Base-by-base conservation (phyloP, 37 sponge, comb jelly and placozoan species). In the Agelas oroides region DNA sequence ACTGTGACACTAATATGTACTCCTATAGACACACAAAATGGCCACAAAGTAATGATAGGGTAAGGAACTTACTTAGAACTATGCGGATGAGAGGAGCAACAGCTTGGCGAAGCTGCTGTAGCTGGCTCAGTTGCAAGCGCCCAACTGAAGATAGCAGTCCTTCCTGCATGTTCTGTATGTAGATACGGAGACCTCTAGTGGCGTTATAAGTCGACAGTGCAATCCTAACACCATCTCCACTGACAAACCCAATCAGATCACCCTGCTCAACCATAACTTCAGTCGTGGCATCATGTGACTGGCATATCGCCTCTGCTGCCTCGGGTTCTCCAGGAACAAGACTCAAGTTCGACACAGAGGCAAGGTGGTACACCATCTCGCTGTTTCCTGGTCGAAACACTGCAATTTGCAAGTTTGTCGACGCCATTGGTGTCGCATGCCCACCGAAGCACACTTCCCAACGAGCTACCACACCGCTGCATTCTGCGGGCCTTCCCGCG, bases 41-140 rank as follows among this genome's bases (percentile, higher is more conserved):
- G 35, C n/a, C 67, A 58, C 20, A 58, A 16, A 55, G 19, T 23
- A 36, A 2, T 23, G 36, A 63, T 46, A 46, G 46, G 46, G 8
- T 46, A n/a, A 75, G 55, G n/a, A 17, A 25, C 82, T 81, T 70
- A 70, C 82, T 81, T 38, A 81, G 56, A 53, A 81, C 36, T 13
- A 81, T 57, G 15, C 69, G 24, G 1, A 81, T 21, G 31, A 71
- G 23, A n/a, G 82, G 61, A 37, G 71, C 70, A 19, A 68, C 59
- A 28, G 35, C 34, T 16, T 56, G 16, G 1, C 13, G 17, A 27
- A 31, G 14, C 30, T 30, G 28, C 28, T 70, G 40, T 13, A 77
- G 36, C 16, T 35, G 25, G 19, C 61, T 39, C 27, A 34, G 46
- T 60, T 17, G 37, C 17, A 77, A 14, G 2, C 23, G 35, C 12